Evolutionary conservation across 2,888 invertebrate genomes (phyloP).

Genomic region (Bombylius major): DNA sequence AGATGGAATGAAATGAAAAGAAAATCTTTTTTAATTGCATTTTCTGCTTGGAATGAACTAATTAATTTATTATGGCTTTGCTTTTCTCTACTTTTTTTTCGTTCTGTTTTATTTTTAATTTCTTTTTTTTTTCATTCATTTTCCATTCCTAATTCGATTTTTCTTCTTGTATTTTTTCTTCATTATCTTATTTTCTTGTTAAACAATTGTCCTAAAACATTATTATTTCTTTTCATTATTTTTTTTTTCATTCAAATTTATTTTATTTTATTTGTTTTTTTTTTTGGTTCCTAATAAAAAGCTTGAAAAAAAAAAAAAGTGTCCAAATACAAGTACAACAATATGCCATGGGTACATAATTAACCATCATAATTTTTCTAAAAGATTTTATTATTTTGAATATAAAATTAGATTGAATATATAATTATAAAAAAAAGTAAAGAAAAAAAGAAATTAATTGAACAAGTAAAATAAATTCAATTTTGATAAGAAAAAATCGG

Average conservation of each 20-base stretch:
- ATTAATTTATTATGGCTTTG: conserved; percentile 33
- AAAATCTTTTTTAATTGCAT: conserved; percentile 28
- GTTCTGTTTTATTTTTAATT: neutral
- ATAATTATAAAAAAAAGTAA: neutral
- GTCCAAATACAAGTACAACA: too few species aligned
- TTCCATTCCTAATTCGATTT: too few species aligned
- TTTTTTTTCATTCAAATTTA: too few species aligned
- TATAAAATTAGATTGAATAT: neutral
- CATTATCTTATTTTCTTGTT: too few species aligned
- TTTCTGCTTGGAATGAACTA: conserved; percentile 27
- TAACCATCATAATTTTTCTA: neutral
- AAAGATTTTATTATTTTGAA: neutral
- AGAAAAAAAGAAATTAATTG: too few species aligned
- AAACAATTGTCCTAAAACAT: neutral
- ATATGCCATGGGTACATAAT: neutral
- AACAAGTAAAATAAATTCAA: too few species aligned
- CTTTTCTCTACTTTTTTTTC: neutral
- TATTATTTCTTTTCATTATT: too few species aligned
- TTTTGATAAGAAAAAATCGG: too few species aligned
- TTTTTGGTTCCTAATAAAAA: too few species aligned
- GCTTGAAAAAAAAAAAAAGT: too few species aligned
- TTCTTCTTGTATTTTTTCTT: too few species aligned
- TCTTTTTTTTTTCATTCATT: neutral
- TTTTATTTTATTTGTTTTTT: too few species aligned
- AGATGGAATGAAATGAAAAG: conserved; percentile 9